Conservation (phyloP, 2,113 vertebrate species). For the Gymnogyps californianus region DNA sequence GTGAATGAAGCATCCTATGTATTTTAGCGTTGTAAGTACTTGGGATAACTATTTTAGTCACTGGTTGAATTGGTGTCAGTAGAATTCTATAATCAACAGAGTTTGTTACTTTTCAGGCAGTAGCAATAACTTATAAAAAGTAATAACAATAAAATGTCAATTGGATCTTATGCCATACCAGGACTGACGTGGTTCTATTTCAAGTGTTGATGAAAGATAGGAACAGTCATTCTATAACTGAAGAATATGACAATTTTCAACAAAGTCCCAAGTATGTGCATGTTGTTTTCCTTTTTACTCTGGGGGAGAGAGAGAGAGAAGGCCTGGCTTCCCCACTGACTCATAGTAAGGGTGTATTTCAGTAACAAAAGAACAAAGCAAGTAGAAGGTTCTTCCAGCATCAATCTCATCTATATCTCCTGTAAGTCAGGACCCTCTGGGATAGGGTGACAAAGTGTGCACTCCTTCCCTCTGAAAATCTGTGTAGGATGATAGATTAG, state of each 20-base stretch:
- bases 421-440: neutral
- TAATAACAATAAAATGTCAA: neutral
- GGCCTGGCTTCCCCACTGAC: neutral
- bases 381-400: neutral
- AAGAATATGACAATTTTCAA: neutral
- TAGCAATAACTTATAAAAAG: neutral
- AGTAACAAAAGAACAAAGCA: neutral
- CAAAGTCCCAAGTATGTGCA: neutral
- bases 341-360: neutral
- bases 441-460: neutral
- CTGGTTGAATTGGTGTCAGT: neutral
- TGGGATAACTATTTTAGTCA: neutral
- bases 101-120: neutral
- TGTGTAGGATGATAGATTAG: neutral
- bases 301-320: neutral
- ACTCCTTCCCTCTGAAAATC: neutral
- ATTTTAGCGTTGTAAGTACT: neutral
- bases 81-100: neutral
- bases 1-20: neutral
- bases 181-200: neutral
- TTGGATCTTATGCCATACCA: neutral
- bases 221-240: neutral
- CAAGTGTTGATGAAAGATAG: neutral
- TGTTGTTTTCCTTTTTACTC: neutral
- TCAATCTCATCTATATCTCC: neutral